These are phyloP conservation scores for Netta rufina DNA, from an alignment of 2,797 vertebrate genomes.

Conservation along the genomic window DNA sequence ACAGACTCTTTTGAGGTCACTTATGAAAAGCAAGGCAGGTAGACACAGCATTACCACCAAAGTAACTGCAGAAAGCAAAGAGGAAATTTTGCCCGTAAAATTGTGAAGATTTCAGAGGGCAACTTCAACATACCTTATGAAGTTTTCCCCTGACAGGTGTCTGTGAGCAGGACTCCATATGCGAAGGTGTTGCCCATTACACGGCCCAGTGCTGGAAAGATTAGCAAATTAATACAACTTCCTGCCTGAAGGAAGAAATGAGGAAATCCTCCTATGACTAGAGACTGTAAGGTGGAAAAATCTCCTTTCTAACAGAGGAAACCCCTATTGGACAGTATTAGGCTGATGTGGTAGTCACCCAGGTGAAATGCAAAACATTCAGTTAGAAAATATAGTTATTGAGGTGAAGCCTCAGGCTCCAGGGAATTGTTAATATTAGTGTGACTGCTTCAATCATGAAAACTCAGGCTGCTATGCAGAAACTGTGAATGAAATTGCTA, in stretches of 20 bases:
- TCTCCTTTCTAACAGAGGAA: neutral
- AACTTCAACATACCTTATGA: neutral
- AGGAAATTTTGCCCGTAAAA: neutral
- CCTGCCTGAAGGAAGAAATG: neutral
- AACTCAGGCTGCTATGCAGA: neutral
- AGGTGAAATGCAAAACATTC: constrained; percentile 23
- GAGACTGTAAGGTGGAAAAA: neutral
- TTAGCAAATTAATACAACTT: neutral
- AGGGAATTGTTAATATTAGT: constrained; percentile 3
- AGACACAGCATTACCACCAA: neutral
- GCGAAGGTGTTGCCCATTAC: neutral
- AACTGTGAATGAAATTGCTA: neutral
- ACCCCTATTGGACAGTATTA: neutral
- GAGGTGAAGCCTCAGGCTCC: neutral
- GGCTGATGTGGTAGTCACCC: neutral
- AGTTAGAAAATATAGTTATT: neutral
- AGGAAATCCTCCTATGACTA: neutral
- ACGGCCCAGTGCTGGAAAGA: neutral
- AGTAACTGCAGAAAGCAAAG: neutral
- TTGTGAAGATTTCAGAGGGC: neutral
- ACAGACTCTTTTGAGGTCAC: neutral
- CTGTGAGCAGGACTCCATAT: neutral
- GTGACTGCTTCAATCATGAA: neutral
- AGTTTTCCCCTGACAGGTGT: neutral
- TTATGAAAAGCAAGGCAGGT: neutral